These are phyloP conservation scores for Gymnodraco acuticeps DNA, from an alignment of 2,797 vertebrate species.

Conservation along the genomic window DNA sequence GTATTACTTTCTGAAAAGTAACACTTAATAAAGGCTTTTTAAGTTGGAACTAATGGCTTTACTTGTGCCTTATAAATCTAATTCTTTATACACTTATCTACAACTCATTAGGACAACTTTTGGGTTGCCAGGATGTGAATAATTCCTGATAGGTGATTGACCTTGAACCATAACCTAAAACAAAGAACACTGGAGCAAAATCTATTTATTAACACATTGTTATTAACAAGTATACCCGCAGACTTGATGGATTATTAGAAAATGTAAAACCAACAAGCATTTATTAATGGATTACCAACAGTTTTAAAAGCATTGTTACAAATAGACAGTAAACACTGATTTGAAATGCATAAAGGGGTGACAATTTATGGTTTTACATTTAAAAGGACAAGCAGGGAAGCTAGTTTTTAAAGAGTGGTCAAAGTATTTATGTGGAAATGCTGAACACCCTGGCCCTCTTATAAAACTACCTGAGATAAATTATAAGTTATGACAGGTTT, in stretches of 20 bases:
- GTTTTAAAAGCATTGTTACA: neutral
- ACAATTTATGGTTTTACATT: neutral
- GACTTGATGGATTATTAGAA: neutral
- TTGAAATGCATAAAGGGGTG: neutral
- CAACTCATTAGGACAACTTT: neutral
- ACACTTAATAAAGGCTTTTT: neutral
- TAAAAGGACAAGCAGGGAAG: neutral
- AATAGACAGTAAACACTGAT: neutral
- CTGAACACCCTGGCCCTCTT: constrained; percentile 40
- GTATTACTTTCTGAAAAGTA: too few relatives aligned
- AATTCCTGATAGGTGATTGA: neutral
- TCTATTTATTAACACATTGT: neutral
- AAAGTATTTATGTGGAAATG: neutral
- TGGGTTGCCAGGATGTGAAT: constrained; percentile 13
- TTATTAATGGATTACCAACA: neutral
- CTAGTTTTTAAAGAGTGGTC: neutral
- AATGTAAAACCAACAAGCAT: neutral
- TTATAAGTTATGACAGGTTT: constrained; percentile 30
- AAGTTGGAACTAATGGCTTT: neutral
- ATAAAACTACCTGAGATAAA: constrained; percentile 31
- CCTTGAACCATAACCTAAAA: neutral
- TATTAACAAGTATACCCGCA: neutral
- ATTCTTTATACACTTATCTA: neutral
- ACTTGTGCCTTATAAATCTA: neutral
- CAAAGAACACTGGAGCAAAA: neutral